phyloP scores from a whole-genome alignment of 2,113 vertebrate genomes.

The Setophaga kirtlandii region DNA sequence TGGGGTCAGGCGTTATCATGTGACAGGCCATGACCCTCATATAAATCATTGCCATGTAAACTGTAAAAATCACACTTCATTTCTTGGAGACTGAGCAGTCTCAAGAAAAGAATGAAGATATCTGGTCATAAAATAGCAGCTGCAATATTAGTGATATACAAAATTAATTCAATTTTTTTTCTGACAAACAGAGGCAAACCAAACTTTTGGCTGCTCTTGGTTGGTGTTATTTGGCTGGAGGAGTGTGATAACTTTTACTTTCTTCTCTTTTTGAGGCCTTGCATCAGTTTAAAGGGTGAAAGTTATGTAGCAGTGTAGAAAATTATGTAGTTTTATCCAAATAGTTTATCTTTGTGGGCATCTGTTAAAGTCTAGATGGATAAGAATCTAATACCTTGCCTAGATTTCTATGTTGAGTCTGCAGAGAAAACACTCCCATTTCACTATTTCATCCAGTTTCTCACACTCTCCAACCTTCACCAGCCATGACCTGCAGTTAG shows the following conservation, averaged over 20 bases:
- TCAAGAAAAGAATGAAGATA: not conserved
- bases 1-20: not conserved
- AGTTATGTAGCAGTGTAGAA: not conserved
- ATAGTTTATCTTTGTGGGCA: not conserved
- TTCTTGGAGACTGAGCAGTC: not conserved
- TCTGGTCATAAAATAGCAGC: not conserved
- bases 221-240: not conserved
- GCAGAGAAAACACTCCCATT: not conserved
- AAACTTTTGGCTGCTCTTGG: not conserved
- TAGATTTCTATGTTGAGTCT: not conserved
- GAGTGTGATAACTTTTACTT: not conserved
- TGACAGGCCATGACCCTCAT: not conserved
- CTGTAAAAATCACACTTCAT: conserved; percentile 33
- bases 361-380: not conserved
- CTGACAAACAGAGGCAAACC: not conserved
- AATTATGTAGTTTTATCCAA: not conserved
- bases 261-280: not conserved
- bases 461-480: not conserved
- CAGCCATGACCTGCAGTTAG: not conserved
- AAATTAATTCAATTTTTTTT: not conserved
- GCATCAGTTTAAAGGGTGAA: not conserved
- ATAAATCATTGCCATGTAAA: conserved; percentile 34
- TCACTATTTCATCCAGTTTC: not conserved
- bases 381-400: not conserved
- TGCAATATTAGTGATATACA: not conserved